Evolutionary conservation across 2,797 vertebrate species (phyloP).

Genomic region (Oceanodroma leucorhoa): DNA sequence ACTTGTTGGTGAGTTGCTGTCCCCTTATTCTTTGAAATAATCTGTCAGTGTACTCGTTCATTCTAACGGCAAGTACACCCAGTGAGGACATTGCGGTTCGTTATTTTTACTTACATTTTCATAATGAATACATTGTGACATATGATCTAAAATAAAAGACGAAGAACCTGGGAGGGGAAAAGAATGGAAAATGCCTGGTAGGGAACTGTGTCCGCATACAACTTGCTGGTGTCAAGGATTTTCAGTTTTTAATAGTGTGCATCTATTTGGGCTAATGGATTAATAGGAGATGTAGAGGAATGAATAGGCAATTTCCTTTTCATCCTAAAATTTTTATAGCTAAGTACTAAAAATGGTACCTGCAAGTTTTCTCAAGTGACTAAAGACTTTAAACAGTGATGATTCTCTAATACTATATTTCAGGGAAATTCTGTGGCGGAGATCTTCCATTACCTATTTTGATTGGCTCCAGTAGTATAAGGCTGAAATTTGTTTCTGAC

Average conservation of each 20-base stretch:
- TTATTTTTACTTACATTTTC: neutral
- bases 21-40: neutral
- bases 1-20: constrained; percentile 76
- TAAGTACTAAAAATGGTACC: neutral
- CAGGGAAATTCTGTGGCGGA: constrained; percentile 82
- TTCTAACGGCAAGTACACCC: neutral
- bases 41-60: neutral
- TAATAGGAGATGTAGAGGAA: neutral
- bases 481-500: constrained; percentile 84
- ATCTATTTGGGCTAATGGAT: neutral
- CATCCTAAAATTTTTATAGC: neutral
- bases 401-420: neutral
- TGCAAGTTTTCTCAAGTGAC: neutral
- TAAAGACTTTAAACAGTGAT: neutral
- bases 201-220: neutral
- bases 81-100: neutral
- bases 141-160: neutral
- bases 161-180: neutral
- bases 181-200: neutral
- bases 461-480: constrained; percentile 72
- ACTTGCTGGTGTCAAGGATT: neutral
- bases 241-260: neutral
- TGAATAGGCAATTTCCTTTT: neutral
- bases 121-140: neutral
- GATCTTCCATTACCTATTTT: constrained; percentile 69